These are phyloP conservation scores for Malurus alboscapulatus DNA, from an alignment of 2,113 vertebrate genomes.

Conservation along the genomic window DNA sequence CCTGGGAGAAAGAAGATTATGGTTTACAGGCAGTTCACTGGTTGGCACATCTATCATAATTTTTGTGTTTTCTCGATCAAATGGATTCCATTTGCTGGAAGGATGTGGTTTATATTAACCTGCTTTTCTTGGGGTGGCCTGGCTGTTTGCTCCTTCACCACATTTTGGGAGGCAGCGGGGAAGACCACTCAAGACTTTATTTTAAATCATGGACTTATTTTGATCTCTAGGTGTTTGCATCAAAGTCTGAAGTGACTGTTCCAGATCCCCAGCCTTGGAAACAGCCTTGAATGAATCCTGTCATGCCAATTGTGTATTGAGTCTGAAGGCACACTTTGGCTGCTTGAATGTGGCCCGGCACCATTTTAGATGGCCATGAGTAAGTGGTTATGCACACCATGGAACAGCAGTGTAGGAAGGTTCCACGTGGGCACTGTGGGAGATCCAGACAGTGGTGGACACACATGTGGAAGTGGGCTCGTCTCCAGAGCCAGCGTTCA, in stretches of 20 bases:
- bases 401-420: background rate
- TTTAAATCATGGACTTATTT: background rate
- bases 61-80: slow-evolving; percentile 26
- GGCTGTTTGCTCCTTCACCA: background rate
- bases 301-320: background rate
- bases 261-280: background rate
- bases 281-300: background rate
- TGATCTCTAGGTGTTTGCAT: background rate
- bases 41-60: background rate
- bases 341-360: background rate
- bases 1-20: background rate
- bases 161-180: background rate
- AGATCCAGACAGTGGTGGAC: background rate
- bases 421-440: background rate
- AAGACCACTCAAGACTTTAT: background rate
- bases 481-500: background rate
- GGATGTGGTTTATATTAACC: background rate
- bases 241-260: background rate
- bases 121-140: background rate
- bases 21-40: background rate
- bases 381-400: background rate
- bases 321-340: background rate
- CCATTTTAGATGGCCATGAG: background rate
- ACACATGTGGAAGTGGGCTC: background rate
- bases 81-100: background rate